A percentile compares a stretch with the other conserved stretches of the same genome.
These are phyloP conservation scores for Orthosia incerta DNA, from an alignment of 2,888 invertebrate genomes.

Conservation along the genomic window DNA sequence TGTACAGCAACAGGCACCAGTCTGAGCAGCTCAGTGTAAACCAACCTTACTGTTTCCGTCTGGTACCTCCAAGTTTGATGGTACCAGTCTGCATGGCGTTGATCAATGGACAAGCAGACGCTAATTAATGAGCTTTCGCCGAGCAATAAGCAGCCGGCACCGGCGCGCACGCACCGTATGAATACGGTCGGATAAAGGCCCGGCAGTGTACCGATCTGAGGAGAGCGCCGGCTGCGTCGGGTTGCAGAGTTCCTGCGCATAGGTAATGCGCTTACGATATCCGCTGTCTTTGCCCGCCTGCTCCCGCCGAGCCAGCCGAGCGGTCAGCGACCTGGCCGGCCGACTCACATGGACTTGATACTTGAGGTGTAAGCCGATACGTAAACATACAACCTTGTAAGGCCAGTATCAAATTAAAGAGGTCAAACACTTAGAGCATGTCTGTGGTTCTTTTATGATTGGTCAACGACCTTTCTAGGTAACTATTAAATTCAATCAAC, in stretches of 20 bases:
- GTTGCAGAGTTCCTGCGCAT: constrained; percentile 37
- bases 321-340: constrained; percentile 49
- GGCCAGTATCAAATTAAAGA: constrained; percentile 42
- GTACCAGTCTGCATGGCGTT: constrained; percentile 17
- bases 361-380: constrained; percentile 35
- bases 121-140: constrained; percentile 7
- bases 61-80: not conserved
- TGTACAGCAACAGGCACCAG: not conserved
- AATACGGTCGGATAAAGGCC: constrained; percentile 32
- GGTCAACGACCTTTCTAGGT: constrained; percentile 15
- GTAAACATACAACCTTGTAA: constrained; percentile 33
- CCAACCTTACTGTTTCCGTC: not conserved
- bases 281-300: constrained; percentile 21
- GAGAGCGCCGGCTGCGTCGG: constrained; percentile 21
- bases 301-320: not conserved
- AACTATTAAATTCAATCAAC: constrained; percentile 35
- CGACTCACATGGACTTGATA: constrained; percentile 19
- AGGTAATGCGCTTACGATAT: constrained; percentile 36
- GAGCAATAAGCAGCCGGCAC: constrained; percentile 3
- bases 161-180: not conserved
- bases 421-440: constrained; percentile 28
- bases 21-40: not conserved
- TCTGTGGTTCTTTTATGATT: constrained; percentile 18
- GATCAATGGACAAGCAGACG: not conserved
- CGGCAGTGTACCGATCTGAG: constrained; percentile 32